Evolutionary conservation across 1,140 invertebrate genomes (phyloP).

Genomic region (Archegozetes longisetosus): DNA sequence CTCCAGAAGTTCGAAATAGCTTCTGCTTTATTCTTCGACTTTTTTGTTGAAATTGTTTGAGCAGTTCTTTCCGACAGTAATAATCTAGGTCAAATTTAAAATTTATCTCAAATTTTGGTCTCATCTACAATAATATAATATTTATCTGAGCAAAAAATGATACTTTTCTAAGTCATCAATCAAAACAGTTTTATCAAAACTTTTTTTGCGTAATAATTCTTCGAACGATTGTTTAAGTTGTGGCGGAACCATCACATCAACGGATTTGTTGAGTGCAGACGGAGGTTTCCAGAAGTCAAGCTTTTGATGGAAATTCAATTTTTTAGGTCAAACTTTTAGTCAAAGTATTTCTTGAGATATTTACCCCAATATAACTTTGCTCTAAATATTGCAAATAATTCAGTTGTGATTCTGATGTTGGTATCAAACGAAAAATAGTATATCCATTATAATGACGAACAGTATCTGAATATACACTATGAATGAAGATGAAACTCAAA

Average conservation of each 20-base stretch:
- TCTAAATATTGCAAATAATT: background rate
- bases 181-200: background rate
- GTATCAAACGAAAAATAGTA: background rate
- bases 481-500: background rate
- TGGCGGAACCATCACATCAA: slow-evolving; percentile 51
- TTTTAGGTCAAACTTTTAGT: no score
- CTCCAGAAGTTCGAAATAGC: background rate
- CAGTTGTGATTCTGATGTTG: slow-evolving; percentile 2
- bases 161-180: background rate
- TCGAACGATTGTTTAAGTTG: slow-evolving; percentile 31
- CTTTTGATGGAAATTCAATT: no score
- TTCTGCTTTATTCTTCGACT: background rate
- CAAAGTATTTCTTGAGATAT: background rate
- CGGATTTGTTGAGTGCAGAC: slow-evolving; percentile 36
- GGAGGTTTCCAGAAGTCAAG: slow-evolving; percentile 38
- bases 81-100: no score
- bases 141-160: no score
- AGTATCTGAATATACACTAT: background rate
- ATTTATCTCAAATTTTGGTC: no score
- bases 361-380: background rate
- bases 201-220: background rate
- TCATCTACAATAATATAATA: no score
- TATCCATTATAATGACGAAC: slow-evolving; percentile 4
- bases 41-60: no score
- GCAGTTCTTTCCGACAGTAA: no score